A percentile compares a stretch with the other conserved stretches of the same genome.
Conservation (phyloP, 2,113 vertebrate species). For the human region GRCh38 chr1:40059001-40059500, state of each 20-base stretch:
- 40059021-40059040: conserved; percentile 34
- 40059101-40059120: conserved; percentile 48
- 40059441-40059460: conserved; percentile 83
- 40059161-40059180: conserved; percentile 39
- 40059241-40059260: background rate
- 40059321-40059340: conserved; percentile 72
- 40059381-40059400: conserved; percentile 93
- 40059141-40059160: conserved; percentile 30
- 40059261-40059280: background rate
- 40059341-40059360: conserved; percentile 90
- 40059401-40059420: conserved; percentile 86
- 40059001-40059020: conserved; percentile 37
- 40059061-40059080: conserved; percentile 52
- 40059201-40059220: conserved; percentile 71
- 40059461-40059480: background rate
- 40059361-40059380: conserved; percentile 93
- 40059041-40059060: conserved; percentile 21
- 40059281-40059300: conserved; percentile 15
- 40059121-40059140: conserved; percentile 59
- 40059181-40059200: background rate
- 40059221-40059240: conserved; percentile 19
- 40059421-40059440: conserved; percentile 71
- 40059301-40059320: conserved; percentile 18
- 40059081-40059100: conserved; percentile 58
- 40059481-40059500: background rate